Conservation (phyloP, 2,888 invertebrate species). For the Stenodema calcarata region DNA sequence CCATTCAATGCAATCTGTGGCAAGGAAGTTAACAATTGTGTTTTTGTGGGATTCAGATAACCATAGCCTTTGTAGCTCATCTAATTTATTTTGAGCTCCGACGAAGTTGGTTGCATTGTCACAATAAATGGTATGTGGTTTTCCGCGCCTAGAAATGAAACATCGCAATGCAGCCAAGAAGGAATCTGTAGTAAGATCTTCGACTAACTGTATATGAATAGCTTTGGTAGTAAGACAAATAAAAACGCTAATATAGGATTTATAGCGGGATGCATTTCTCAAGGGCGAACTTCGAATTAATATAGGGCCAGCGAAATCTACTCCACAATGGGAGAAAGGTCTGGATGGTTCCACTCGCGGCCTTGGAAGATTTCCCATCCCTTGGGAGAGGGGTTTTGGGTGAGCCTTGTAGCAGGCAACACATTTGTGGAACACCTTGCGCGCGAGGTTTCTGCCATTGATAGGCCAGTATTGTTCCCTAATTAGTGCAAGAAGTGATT, state of each 20-base stretch:
- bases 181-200: constrained; percentile 54
- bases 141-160: constrained; percentile 57
- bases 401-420: constrained; percentile 44
- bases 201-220: constrained; percentile 57
- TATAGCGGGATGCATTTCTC: constrained; percentile 45
- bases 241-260: constrained; percentile 56
- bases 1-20: constrained; percentile 5
- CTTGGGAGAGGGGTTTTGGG: constrained; percentile 39
- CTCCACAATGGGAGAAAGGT: constrained; percentile 19
- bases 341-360: constrained; percentile 55
- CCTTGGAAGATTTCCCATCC: constrained; percentile 58
- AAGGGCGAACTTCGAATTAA: background rate
- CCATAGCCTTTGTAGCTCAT: background rate
- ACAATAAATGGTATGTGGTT: constrained; percentile 26
- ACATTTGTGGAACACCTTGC: constrained; percentile 54
- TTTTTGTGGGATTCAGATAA: background rate
- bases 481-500: constrained; percentile 53
- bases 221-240: constrained; percentile 58
- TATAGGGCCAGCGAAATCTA: background rate
- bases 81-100: background rate
- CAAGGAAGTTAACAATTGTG: background rate
- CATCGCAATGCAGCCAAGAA: constrained; percentile 57
- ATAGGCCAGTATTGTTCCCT: constrained; percentile 56
- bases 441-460: constrained; percentile 53
- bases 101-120: constrained; percentile 22